A percentile compares a stretch with the other conserved stretches of the same genome.
phyloP scores from a whole-genome alignment of 1,140 invertebrate genomes.

The Teleopsis dalmanni region DNA sequence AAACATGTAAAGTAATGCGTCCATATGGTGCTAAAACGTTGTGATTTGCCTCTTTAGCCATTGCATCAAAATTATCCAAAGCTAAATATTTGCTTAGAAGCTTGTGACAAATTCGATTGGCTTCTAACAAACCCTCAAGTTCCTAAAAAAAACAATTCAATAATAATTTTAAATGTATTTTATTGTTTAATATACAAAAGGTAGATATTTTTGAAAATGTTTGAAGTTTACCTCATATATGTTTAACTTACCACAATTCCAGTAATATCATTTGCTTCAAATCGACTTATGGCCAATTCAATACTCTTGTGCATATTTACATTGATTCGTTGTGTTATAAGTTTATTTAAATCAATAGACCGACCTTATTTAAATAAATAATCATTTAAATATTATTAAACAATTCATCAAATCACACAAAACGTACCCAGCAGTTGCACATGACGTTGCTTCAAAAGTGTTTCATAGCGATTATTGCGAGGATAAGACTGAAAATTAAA shows the following conservation, averaged over 20 bases:
- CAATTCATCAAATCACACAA: not conserved
- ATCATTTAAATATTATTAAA: not conserved
- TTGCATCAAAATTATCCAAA: conserved; percentile 92
- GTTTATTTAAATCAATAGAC: conserved; percentile 92
- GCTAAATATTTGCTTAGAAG: conserved; percentile 84
- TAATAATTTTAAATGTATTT: not conserved
- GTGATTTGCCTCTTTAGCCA: conserved; percentile 95
- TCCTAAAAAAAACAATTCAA: conserved; percentile 70
- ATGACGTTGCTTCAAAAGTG: conserved; percentile 90
- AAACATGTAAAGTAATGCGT: conserved; percentile 92
- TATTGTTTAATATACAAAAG: not conserved
- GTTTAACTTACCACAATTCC: conserved; percentile 76
- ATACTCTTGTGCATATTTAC: conserved; percentile 92
- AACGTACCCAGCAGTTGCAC: conserved; percentile 80
- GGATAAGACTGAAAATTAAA: conserved; percentile 71
- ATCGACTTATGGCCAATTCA: conserved; percentile 91
- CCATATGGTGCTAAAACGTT: conserved; percentile 96
- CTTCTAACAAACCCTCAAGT: conserved; percentile 84
- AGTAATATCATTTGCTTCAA: conserved; percentile 95
- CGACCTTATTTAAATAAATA: conserved; percentile 44
- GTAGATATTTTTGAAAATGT: not conserved
- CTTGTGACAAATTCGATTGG: conserved; percentile 91
- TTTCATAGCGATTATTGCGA: conserved; percentile 88
- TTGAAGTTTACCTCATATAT: not conserved
- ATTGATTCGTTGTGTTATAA: conserved; percentile 95